These are phyloP conservation scores for Ochropleura leucogaster DNA, from an alignment of 2,888 invertebrate species.

Conservation along the genomic window DNA sequence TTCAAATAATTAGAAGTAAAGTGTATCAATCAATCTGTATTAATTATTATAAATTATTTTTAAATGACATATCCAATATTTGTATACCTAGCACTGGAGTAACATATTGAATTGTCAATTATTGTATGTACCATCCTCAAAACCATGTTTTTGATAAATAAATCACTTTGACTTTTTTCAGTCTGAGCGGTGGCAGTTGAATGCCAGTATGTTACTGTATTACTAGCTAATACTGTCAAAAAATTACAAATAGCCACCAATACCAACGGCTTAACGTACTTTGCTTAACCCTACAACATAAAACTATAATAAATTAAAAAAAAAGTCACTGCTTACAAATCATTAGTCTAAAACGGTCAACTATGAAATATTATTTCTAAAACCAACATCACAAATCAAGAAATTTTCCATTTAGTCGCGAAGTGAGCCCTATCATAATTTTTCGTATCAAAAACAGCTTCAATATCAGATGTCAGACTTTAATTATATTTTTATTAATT, in stretches of 20 bases:
- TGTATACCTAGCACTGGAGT: no score
- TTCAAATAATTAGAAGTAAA: no score
- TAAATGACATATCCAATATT: no score
- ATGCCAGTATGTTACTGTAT: background rate
- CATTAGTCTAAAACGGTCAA: constrained; percentile 22
- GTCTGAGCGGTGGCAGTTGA: background rate
- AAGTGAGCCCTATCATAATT: constrained; percentile 37
- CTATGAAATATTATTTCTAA: constrained; percentile 32
- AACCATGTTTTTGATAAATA: no score
- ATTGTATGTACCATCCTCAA: no score
- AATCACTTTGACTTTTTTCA: no score
- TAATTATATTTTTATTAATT: constrained; percentile 60
- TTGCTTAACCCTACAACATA: background rate
- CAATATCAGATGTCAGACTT: constrained; percentile 36
- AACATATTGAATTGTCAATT: no score
- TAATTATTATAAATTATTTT: no score
- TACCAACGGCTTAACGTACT: background rate
- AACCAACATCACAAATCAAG: constrained; percentile 43
- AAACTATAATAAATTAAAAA: background rate
- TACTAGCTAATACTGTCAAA: background rate
- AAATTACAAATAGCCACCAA: background rate
- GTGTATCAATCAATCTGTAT: no score
- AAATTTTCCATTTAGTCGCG: constrained; percentile 13
- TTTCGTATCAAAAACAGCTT: constrained; percentile 19
- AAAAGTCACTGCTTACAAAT: constrained; percentile 13